Evolutionary conservation across 2,113 vertebrate species (phyloP), one percentile per base, ranked within the genome.

Genomic region (Mastomys natalensis): DNA sequence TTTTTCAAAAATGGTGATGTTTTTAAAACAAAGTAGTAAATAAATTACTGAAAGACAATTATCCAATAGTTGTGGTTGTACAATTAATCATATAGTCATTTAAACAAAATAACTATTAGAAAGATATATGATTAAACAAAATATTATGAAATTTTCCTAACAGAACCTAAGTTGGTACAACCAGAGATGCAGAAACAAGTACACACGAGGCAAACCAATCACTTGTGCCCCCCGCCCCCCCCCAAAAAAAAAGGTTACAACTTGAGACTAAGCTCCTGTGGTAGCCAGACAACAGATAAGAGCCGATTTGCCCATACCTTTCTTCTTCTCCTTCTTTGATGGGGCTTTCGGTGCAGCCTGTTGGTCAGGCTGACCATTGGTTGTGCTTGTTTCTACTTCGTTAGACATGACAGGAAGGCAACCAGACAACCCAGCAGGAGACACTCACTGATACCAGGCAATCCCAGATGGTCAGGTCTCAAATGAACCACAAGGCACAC

Each of bases 271-370:
- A 45, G 13, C 40, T 21, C 40, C 81, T 37, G 17, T 6, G 7
- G 37, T 40, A 62, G 34, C 11, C 21, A 43, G 64, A 22, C 16
- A 85, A 68, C 21, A 43, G 66, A 22, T 16, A 85, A 68, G 10
- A 31, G n/a, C 3, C 73, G 26, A 22, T 81, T 84, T 90, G 82
- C 92, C 96, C 99, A 98, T 99, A 98, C 99, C 99, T 98, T 99
- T 99, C 98, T 99, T 99, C 93, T 99, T 99, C 37, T 99, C 99
- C 96, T 99, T 99, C 96, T 99, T 99, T 0, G 98, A 97, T 0
- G 98, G 98, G 26, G 94, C 43, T 94, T 98, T 99, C 1, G 97
- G 91, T 15, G 97, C 55, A 5, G 98, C 98, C 94, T 94, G 98
- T 48, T 91, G 98, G 9, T 99, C 99, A 37, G 98, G 97, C 24